Evolutionary conservation across 2,888 invertebrate species (phyloP), one percentile per base, ranked within the genome.

Genomic region (Mythimna impura): DNA sequence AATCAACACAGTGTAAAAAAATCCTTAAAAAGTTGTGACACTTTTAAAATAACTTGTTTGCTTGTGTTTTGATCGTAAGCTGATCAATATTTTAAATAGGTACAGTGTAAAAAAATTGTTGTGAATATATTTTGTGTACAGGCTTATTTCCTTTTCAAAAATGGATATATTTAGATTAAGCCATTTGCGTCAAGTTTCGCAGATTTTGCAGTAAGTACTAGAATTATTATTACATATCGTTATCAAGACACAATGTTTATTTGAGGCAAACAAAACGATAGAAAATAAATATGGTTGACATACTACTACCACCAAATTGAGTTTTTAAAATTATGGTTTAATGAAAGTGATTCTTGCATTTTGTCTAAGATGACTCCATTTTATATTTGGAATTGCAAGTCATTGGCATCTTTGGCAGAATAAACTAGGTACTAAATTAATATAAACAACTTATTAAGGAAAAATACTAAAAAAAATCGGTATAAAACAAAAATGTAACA

Each of bases 171-270:
- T 43, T 52, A 66, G 50, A 63, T 55, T 63, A 30, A 34, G 50
- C 0, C 67, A 22, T 20, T 17, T 55, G 30, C 58, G 43, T 10
- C 63, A 63, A 22, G 8, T 66, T 22, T 68, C 68, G 5, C 54
- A 40, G 20, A 47, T 57, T 34, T 36, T 22, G 2, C 50, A 36
- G 80, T 82, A 79, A 82, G 83, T 82, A 77, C 47, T 7, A 55
- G 0, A 9, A 4, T 12, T 22, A 43, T 12, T 20, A 50, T 52
- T 22, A 52, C 20, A 17, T 17, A 30, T 30, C 5, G n/a, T 40
- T 22, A 63, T 40, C 54, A 8, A n/a, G 55, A 3, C 20, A 2
- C 10, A 47, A 7, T 50, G 17, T 73, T 22, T 73, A n/a, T 40
- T 14, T 12, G 0, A 12, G 12, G 4, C 14, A 50, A 20, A 73